These are phyloP conservation scores for Peromyscus melanophrys DNA, from an alignment of 2,797 vertebrate genomes.

Conservation along the genomic window DNA sequence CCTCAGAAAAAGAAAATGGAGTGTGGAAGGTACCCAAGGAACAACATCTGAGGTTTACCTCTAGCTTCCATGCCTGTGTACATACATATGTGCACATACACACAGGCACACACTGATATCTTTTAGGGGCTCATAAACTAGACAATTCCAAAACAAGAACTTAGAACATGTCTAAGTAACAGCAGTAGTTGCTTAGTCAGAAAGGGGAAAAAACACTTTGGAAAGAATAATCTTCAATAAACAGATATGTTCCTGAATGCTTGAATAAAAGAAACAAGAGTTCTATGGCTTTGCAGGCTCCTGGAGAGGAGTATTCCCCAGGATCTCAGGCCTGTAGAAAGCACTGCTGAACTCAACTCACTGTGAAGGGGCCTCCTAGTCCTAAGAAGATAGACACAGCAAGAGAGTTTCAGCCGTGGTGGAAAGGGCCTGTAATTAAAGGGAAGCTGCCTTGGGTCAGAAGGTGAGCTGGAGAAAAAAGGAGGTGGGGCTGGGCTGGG, in stretches of 20 bases:
- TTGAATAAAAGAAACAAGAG: neutral
- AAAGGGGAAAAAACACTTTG: neutral
- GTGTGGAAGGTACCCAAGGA: neutral
- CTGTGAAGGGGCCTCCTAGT: neutral
- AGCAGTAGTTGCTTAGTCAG: neutral
- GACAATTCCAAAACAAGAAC: conserved; percentile 40
- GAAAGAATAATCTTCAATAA: conserved; percentile 18
- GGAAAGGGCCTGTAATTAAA: neutral
- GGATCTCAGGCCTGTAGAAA: neutral
- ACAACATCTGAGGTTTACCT: neutral
- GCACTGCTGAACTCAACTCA: too few relatives aligned
- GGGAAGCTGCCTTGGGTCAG: neutral
- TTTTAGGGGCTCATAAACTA: conserved; percentile 22
- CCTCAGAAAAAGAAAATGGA: neutral
- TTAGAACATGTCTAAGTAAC: conserved; percentile 24
- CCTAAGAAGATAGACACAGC: neutral
- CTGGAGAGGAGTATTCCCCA: neutral
- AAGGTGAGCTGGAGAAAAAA: conserved; percentile 36
- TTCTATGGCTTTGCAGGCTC: neutral
- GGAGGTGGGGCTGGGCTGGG: conserved; percentile 62
- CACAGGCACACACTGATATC: neutral
- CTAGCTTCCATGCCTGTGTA: neutral
- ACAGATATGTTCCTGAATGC: neutral
- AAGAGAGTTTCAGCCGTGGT: neutral
- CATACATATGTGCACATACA: neutral